phyloP scores from a whole-genome alignment of 92 coral and sea anemone genomes.

The Porites divaricata region DNA sequence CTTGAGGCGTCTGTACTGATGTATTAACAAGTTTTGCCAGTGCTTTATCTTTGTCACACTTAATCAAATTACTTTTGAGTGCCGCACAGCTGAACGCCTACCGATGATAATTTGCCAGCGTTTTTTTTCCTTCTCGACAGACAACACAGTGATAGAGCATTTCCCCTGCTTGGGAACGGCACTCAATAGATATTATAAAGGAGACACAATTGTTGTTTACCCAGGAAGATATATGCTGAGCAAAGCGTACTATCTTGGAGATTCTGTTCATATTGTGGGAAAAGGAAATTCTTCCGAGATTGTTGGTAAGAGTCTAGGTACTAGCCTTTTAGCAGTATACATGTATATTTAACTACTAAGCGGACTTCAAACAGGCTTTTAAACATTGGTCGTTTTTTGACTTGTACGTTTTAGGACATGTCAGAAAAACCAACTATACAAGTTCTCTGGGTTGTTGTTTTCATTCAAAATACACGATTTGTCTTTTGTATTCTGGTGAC shows the following conservation, averaged over 20 bases:
- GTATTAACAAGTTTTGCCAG: no score
- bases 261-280: constrained; percentile 76
- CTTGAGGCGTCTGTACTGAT: no score
- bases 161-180: constrained; percentile 72
- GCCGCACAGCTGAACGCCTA: not conserved
- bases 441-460: no score
- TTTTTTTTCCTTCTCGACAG: constrained; percentile 30
- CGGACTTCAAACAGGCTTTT: no score
- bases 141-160: constrained; percentile 82
- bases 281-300: constrained; percentile 63
- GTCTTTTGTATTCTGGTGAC: no score
- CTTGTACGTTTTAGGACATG: no score
- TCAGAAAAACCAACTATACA: no score
- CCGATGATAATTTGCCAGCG: not conserved
- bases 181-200: constrained; percentile 61
- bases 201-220: constrained; percentile 83
- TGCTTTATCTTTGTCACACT: no score
- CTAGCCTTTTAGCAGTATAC: no score
- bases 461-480: no score
- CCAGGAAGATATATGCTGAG: constrained; percentile 76
- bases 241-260: constrained; percentile 64
- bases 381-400: no score
- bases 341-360: no score
- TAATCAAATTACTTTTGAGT: not conserved
- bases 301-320: constrained; percentile 33